Percentiles rank a stretch among this genome's conserved stretches.
phyloP scores from a whole-genome alignment of 2,797 vertebrate genomes.

The Hipposideros larvatus region DNA sequence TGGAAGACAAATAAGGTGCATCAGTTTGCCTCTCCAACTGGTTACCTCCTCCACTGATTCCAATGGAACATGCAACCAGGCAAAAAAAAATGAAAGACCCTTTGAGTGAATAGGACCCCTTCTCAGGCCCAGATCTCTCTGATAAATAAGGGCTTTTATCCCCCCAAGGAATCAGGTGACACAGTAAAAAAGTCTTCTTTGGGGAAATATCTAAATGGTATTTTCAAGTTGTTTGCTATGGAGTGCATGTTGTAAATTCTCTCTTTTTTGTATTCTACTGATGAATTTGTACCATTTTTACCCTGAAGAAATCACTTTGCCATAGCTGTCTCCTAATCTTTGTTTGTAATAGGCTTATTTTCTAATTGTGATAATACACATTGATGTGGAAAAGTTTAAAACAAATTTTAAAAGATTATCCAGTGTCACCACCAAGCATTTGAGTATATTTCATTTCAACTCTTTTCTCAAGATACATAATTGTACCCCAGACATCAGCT shows the following conservation, averaged over 20 bases:
- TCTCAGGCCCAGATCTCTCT: neutral
- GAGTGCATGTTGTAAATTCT: neutral
- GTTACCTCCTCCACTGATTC: neutral
- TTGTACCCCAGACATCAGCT: neutral
- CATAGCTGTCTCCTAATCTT: constrained; percentile 43
- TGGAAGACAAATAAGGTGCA: neutral
- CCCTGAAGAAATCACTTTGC: constrained; percentile 2
- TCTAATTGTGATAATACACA: constrained; percentile 39
- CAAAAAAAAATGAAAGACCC: neutral
- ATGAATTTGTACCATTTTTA: constrained; percentile 43
- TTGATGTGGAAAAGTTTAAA: constrained; percentile 54
- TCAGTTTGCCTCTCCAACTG: neutral
- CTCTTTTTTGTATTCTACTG: neutral
- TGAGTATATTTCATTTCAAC: neutral
- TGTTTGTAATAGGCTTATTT: constrained; percentile 27
- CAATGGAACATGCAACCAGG: neutral
- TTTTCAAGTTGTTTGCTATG: constrained; percentile 8
- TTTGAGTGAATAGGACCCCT: neutral
- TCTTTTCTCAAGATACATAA: constrained; percentile 17
- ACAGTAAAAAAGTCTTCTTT: neutral
- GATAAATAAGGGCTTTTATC: neutral
- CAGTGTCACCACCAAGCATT: constrained; percentile 13
- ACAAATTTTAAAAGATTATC: neutral
- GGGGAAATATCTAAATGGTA: constrained; percentile 3
- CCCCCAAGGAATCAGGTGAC: neutral